Evolutionary conservation across 2,113 vertebrate genomes (phyloP).

Genomic region (Pagrus major): DNA sequence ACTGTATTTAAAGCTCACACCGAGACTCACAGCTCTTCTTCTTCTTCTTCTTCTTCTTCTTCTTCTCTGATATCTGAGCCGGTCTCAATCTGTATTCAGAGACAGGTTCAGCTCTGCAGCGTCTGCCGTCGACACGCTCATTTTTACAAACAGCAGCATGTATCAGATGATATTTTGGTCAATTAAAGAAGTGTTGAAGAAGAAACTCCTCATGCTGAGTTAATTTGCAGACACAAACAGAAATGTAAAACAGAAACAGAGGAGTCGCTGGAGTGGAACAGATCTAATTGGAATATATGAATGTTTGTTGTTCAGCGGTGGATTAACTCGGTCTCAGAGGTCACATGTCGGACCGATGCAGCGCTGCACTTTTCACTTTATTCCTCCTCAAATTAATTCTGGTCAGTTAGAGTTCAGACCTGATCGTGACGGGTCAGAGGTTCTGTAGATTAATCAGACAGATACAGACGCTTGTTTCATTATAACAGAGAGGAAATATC

Average conservation of each 20-base stretch:
- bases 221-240: constrained; percentile 77
- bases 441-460: background rate
- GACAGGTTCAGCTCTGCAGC: background rate
- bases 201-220: constrained; percentile 52
- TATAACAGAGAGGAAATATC: background rate
- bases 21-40: background rate
- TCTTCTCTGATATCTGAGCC: too few species aligned
- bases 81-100: constrained; percentile 6
- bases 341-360: constrained; percentile 21
- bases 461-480: background rate
- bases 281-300: constrained; percentile 82
- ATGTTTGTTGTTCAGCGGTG: constrained; percentile 75
- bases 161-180: constrained; percentile 2
- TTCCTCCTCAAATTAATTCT: background rate
- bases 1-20: background rate
- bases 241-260: constrained; percentile 79
- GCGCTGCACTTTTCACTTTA: background rate
- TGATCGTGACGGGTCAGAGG: background rate
- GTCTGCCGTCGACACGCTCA: background rate
- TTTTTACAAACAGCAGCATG: background rate
- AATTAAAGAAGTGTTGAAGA: constrained; percentile 66
- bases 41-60: too few species aligned
- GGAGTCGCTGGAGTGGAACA: constrained; percentile 59
- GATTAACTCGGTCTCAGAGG: constrained; percentile 62
- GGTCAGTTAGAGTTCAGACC: background rate